Base-by-base conservation (phyloP, 2,113 vertebrate genomes). In the Damaliscus lunatus region DNA sequence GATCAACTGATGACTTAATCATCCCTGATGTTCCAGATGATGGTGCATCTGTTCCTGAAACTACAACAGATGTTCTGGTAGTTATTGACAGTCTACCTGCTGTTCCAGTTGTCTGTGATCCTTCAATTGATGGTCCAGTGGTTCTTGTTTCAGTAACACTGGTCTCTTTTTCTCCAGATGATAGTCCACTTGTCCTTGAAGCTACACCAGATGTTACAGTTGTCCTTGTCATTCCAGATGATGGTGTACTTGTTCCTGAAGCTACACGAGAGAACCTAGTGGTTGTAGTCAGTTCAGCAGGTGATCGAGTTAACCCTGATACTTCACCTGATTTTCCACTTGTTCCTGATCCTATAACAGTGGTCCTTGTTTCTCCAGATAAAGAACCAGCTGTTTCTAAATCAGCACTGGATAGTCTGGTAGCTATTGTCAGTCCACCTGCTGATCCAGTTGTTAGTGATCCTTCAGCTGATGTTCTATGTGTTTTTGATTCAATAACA, bases 371-470 rank as follows among this genome's bases (percentile, higher is more conserved):
- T 14, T 36, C 17, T 60, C 11, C 40, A 50, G 16, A 19, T 31
- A 17, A 40, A 43, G 19, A 3, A 3, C 23, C 23, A 15, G 12
- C 43, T 4, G 23, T 71, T 71, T 0, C 17, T 71, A 71, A 71
- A 71, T 21, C n/a, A 71, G 2, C 4, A 36, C 23, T 27, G 43
- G 36, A 25, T 27, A 19, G 3, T 77, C 40, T 7, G 48, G 52
- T n/a, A 16, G 52, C 8, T 6, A 1, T 11, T 74, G 10, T 2
- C 3, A 4, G 4, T 27, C 1, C 46, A 62, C 7, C 1, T 1
- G 6, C 4, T 16, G 12, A 8, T 15, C 17, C 27, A 6, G 16
- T 60, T 17, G 23, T 40, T 8, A 0, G 5, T 52, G 53, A 5
- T 1, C 1, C 23, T 21, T 5, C 33, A 55, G 50, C 0, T 33